Evolutionary conservation across 2,113 vertebrate genomes (phyloP), one percentile per base, ranked within the genome.

Genomic region (Trogon melanurus): DNA sequence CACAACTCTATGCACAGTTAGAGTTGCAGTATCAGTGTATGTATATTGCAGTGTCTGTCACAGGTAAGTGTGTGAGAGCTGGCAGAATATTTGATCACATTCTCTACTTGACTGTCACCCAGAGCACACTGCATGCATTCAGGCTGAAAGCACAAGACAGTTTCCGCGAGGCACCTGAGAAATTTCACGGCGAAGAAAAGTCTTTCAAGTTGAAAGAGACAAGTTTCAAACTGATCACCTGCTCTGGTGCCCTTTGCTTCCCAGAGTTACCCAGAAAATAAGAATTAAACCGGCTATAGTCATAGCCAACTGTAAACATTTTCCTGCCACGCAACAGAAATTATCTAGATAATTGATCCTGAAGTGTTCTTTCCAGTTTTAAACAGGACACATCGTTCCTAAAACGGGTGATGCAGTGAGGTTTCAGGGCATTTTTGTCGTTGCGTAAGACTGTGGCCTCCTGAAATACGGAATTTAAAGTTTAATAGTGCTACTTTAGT

Each of bases 111-210:
- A 96, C 89, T 94, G 90, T 94, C 88, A 81, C 93, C 93, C 95
- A 95, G 86, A 90, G 96, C 93, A 96, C 83, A 93, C 91, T 95
- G 92, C 91, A 90, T 91, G 81, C 92, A 82, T 95, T 96, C 96
- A 82, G 51, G 79, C 62, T 91, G 95, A 92, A 96, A 95, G 92
- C 91, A 96, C 65, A 62, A 65, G 74, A 76, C 81, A 96, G 88
- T 89, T 95, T 95, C 94, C 91, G 91, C 65, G 26, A 90, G 90
- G 84, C 93, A 94, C 96, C 93, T 96, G 96, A 97, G 96, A 94
- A 95, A 91, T 87, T 58, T 69, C 82, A 89, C 1, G 1, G 62
- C 70, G 79, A 95, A 95, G 62, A 82, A 65, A 88, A 88, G 58
- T 64, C 79, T 95, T 90, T 89, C 92, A 85, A 85, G 84, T 74